Conservation (phyloP, 2,113 vertebrate genomes). For the Catharus fuscescens region DNA sequence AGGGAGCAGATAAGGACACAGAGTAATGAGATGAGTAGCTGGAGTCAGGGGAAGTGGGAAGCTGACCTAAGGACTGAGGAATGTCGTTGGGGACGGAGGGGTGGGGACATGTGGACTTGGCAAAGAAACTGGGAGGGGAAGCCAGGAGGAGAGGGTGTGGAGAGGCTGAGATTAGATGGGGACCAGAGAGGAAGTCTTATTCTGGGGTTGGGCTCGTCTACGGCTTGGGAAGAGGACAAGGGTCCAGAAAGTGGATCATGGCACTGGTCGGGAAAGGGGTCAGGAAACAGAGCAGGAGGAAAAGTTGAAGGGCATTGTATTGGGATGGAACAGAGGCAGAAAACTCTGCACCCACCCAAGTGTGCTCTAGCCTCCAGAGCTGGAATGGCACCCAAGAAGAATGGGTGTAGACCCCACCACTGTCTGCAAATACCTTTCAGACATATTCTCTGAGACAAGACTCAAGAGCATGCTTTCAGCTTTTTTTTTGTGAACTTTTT, state of each 20-base stretch:
- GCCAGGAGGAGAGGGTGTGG: conserved; percentile 11
- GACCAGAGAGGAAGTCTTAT: neutral
- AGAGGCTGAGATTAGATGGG: neutral
- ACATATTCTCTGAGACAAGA: neutral
- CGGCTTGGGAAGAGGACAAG: neutral
- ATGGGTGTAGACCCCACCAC: neutral
- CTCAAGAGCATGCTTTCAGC: neutral
- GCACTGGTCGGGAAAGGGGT: neutral
- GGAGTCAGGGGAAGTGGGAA: conserved; percentile 27
- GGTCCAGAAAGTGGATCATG: neutral
- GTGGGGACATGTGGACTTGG: neutral
- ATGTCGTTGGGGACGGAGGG: neutral
- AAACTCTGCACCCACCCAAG: neutral
- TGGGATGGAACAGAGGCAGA: neutral
- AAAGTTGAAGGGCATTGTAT: neutral
- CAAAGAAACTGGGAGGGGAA: conserved; percentile 3
- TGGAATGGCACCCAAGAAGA: neutral
- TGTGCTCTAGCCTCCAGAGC: neutral
- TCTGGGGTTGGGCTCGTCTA: neutral
- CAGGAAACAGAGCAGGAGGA: neutral
- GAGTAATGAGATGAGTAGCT: neutral
- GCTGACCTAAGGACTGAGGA: conserved; percentile 39
- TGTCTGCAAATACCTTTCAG: neutral
- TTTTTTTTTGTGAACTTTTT: neutral
- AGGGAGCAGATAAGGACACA: conserved; percentile 21